Base-by-base conservation (phyloP, 2,888 invertebrate genomes). In the Chymomyza amoena region DNA sequence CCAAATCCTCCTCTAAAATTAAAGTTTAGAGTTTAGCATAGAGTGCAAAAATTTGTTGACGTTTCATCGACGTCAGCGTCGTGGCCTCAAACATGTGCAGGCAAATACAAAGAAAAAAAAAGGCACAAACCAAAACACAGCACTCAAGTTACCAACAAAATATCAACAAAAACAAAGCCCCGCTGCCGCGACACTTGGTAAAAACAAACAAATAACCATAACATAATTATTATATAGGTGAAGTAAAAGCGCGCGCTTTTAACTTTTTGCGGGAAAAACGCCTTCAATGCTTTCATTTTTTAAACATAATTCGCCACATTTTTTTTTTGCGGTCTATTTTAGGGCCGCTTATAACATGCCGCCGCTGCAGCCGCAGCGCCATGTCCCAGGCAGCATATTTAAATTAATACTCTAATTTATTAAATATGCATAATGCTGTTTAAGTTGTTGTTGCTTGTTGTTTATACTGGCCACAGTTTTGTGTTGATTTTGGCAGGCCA, bases 1-100 rank as follows among this genome's bases (percentile, higher is more conserved):
- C 84, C 83, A 66, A 73, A 83, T 84, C 88, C 90, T 81, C 78
- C 87, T 87, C 90, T 90, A 64, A 13, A 68, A 52, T 56, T 4
- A n/a, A 54, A 32, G 32, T 7, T 32, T 4, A 32, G 32, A 7
- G 32, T 32, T 9, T 32, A 9, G 32, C 32, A 7, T 25, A 25
- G 4, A 25, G 25, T 25, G 25, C 25, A n/a, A 25, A 25, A 25
- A 25, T 25, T 25, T 51, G 51, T 6, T 51, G 51, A 13, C 16
- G 51, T 15, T 13, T 6, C 51, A 6, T 13, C n/a, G 16, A 51
- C 15, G 51, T 51, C 51, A 51, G n/a, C 9, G n/a, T n/a, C n/a
- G n/a, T 15, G 10, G 16, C 0, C 25, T 25, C 4, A 69, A 61
- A 69, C 61, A 67, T 68, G 61, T 18, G 16, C 50, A 39, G 59